Base-by-base conservation (phyloP, 2,888 invertebrate genomes). In the Coenonympha arcania region DNA sequence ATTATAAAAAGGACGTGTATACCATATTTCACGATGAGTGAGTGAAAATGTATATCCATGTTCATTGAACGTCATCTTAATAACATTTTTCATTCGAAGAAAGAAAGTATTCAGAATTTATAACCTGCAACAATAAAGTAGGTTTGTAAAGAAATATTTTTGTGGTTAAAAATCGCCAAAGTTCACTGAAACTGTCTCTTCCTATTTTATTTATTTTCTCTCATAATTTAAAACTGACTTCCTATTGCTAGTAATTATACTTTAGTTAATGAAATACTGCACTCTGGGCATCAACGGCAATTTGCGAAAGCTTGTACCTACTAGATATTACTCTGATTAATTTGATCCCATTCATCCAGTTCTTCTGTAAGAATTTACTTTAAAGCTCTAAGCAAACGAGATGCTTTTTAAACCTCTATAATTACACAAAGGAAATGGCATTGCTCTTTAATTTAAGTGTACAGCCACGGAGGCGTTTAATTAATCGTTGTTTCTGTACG, bases 1-100 rank as follows among this genome's bases (percentile, higher is more conserved):
- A 80, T 71, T 65, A 84, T 69, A 63, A 83, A 67, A 89, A 89
- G 68, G 77, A 91, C 66, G 78, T 91, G 68, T 85, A 88, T 79
- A 69, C 78, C 74, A 73, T 76, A 83, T 79, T 75, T 79, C 67
- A 73, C 73, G 64, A 71, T 74, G 66, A 73, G 75, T 64, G 78
- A 69, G 68, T 69, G 76, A 71, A 73, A 76, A 64, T 70, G 67
- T 62, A 76, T 70, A 62, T 72, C 83, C 85, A 85, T 85, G 63
- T 69, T 71, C 69, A 66, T 60, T 58, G 47, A 61, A 59, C 62
- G 76, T 85, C 83, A 84, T 85, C 80, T 81, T 83, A 80, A 64
- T 76, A 69, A 74, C 85, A 85, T 86, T 67, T 72, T 80, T 77
- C 76, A 76, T 79, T 69, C 71, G 71, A 65, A 62, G 64, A 58